A percentile compares a stretch with the other conserved stretches of the same genome.
Conservation (phyloP, 2,888 invertebrate genomes). For the Carpatolechia fugitivella region DNA sequence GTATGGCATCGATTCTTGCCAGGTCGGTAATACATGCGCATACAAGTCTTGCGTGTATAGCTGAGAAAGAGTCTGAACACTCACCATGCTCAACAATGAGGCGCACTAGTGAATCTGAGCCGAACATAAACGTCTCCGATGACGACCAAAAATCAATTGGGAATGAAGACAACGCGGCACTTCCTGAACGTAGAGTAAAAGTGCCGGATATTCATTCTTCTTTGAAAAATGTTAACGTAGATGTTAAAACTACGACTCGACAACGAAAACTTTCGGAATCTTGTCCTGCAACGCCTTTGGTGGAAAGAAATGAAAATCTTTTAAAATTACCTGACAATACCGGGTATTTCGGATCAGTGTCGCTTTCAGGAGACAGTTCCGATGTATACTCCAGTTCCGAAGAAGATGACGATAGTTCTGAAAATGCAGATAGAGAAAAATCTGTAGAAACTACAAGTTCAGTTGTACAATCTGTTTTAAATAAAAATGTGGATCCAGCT, state of each 20-base stretch:
- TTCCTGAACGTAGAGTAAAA: constrained; percentile 19
- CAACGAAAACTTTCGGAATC: constrained; percentile 65
- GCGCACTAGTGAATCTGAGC: constrained; percentile 67
- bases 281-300: constrained; percentile 64
- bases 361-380: constrained; percentile 68
- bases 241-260: constrained; percentile 17
- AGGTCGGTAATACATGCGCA: constrained; percentile 81
- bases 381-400: constrained; percentile 60
- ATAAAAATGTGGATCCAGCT: constrained; percentile 48
- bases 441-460: constrained; percentile 78
- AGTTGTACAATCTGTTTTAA: constrained; percentile 76
- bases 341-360: constrained; percentile 63
- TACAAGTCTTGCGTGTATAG: constrained; percentile 78
- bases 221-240: constrained; percentile 55
- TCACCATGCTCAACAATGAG: constrained; percentile 62
- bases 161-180: neutral
- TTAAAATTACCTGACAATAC: constrained; percentile 58
- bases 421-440: constrained; percentile 65
- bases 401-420: constrained; percentile 68
- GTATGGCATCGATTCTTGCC: constrained; percentile 83
- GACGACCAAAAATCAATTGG: constrained; percentile 34
- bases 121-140: constrained; percentile 47
- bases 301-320: constrained; percentile 55
- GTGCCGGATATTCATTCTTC: constrained; percentile 61
- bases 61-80: constrained; percentile 75